Conservation (phyloP, 2,797 vertebrate species). For the Schizopygopsis pylzovi region DNA sequence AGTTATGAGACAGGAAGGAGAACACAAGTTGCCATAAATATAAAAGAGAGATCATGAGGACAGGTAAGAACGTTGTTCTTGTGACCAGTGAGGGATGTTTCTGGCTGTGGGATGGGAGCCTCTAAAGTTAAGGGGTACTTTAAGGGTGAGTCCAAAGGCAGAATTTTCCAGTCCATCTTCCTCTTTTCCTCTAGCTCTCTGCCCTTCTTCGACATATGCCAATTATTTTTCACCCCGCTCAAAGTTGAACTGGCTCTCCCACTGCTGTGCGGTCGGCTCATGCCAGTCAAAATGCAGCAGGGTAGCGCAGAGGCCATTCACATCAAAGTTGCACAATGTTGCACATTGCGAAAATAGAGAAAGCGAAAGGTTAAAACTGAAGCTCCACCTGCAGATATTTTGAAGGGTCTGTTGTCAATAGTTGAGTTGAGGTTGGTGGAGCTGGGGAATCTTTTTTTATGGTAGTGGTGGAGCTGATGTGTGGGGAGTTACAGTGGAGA, state of each 20-base stretch:
- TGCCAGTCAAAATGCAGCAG: conserved; percentile 36
- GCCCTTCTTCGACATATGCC: conserved; percentile 43
- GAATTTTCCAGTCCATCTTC: conserved; percentile 43
- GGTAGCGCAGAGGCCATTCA: conserved; percentile 64
- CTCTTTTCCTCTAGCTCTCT: conserved; percentile 19
- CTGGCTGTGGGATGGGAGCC: conserved; percentile 15
- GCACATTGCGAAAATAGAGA: conserved; percentile 12
- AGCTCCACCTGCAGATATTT: conserved; percentile 75
- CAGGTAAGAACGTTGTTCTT: conserved; percentile 7
- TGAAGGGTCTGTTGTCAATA: conserved; percentile 69
- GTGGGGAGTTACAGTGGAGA: conserved; percentile 25
- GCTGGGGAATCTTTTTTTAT: conserved; percentile 62
- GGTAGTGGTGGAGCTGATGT: conserved; percentile 41
- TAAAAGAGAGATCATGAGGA: neutral
- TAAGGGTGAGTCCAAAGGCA: conserved; percentile 23
- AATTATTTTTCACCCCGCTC: conserved; percentile 34
- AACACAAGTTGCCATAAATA: neutral
- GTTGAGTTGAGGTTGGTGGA: conserved; percentile 73
- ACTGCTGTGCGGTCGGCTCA: conserved; percentile 56
- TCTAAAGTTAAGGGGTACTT: conserved; percentile 40
- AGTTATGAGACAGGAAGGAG: neutral
- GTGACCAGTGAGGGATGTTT: neutral
- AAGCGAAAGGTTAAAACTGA: conserved; percentile 67
- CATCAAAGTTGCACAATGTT: conserved; percentile 59
- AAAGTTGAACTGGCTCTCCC: conserved; percentile 37